Evolutionary conservation across 2,113 vertebrate species (phyloP).

Genomic region (Gambusia holbrooki): DNA sequence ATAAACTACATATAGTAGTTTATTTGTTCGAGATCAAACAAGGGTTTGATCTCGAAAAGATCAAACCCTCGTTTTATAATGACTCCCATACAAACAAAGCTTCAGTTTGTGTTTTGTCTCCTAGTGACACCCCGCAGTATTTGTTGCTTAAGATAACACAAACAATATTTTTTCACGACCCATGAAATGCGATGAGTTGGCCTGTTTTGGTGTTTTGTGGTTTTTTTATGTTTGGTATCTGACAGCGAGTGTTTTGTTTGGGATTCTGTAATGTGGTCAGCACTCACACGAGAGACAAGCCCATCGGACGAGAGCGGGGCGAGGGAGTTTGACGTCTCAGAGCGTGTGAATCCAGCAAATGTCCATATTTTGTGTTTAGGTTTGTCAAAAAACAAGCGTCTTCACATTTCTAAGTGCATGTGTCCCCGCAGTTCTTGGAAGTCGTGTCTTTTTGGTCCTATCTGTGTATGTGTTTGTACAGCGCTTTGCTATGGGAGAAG

Average conservation of each 20-base stretch:
- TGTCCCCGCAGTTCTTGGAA: slow-evolving; percentile 50
- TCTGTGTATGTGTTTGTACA: slow-evolving; percentile 50
- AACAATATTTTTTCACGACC: slow-evolving; percentile 35
- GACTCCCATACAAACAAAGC: background rate
- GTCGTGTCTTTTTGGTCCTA: slow-evolving; percentile 12
- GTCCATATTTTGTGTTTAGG: slow-evolving; percentile 26
- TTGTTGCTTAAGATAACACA: slow-evolving; percentile 53
- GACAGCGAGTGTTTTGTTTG: slow-evolving; percentile 62
- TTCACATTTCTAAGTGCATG: slow-evolving; percentile 39
- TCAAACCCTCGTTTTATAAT: background rate
- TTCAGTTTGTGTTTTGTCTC: slow-evolving; percentile 39
- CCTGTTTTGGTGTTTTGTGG: slow-evolving; percentile 58
- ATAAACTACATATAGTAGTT: background rate
- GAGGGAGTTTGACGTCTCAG: slow-evolving; percentile 14
- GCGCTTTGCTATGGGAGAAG: slow-evolving; percentile 56
- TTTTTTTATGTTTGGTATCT: slow-evolving; percentile 57
- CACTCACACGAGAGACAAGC: slow-evolving; percentile 63
- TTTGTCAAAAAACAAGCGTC: slow-evolving; percentile 11
- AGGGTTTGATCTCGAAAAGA: no score
- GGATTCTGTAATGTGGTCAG: slow-evolving; percentile 69
- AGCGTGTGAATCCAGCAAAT: slow-evolving; percentile 31
- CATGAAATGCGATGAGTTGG: slow-evolving; percentile 61
- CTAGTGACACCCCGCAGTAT: slow-evolving; percentile 43
- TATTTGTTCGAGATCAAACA: no score
- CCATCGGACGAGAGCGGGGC: slow-evolving; percentile 12